Evolutionary conservation across 2,113 vertebrate species (phyloP), one percentile per base, ranked within the genome.

Genomic region (Dipodomys merriami): DNA sequence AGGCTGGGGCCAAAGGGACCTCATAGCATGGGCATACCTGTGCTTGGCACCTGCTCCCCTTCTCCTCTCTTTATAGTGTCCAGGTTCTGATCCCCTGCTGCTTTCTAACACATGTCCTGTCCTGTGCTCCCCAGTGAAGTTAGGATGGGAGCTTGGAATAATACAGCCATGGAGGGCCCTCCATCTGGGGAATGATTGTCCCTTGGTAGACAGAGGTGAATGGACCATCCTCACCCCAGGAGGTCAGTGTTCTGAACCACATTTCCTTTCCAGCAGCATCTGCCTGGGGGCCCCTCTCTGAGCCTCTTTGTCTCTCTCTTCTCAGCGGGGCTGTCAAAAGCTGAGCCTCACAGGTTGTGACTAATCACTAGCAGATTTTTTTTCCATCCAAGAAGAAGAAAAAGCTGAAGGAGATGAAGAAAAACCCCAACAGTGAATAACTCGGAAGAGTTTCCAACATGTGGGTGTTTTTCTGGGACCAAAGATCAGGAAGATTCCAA

Each of bases 311-410:
- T 96, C 94, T 97, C 91, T 92, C 35, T 95, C 97, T 97, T 95
- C 96, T 97, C 95, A 94, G 97, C 86, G 96, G 96, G 11, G 19
- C 96, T 96, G 96, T 96, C 95, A 97, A 97, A 97, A 97, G 95
- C 95, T 91, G 22, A 97, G 60, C 92, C 91, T 97, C 96, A 97
- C 96, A 94, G 97, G 96, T 96, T 97, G 96, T 97, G 96, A 97
- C 97, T 98, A 98, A 98, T 97, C 88, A 96, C 95, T 96, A 97
- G 96, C 97, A 97, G 96, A 96, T 97, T 97, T 97, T 95, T 96
- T 97, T 98, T 97, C 97, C 98, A 97, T 95, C 67, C 15, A 80
- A 96, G 96, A 83, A 94, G 87, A 95, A 96, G 96, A 90, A 46
- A 97, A 95, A 97, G 95, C 94, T 96, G 94, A 96, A 93, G 96